Evolutionary conservation across 2,888 invertebrate genomes (phyloP).

Genomic region (Dioctria rufipes): DNA sequence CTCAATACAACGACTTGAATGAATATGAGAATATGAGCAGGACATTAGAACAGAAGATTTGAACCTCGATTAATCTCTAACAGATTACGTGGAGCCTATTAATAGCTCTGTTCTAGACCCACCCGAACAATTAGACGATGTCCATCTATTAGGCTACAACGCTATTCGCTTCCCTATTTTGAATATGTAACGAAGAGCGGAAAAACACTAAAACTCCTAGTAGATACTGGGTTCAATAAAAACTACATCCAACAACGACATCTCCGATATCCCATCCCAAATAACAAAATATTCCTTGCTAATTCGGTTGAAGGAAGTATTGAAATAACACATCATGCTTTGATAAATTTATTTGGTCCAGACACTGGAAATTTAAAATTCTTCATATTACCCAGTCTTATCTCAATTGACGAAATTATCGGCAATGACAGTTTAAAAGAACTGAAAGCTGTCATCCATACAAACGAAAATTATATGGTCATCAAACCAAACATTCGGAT

Average conservation of each 20-base stretch:
- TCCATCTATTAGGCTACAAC: constrained; percentile 50
- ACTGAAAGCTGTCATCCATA: neutral
- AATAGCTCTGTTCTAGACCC: neutral
- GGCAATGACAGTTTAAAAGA: constrained; percentile 53
- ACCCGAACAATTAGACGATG: constrained; percentile 21
- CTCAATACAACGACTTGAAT: no score
- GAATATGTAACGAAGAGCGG: constrained; percentile 30
- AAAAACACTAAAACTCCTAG: constrained; percentile 51
- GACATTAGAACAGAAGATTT: no score
- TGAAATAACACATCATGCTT: constrained; percentile 21
- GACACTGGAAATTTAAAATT: constrained; percentile 46
- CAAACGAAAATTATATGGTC: no score
- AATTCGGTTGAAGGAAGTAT: constrained; percentile 18
- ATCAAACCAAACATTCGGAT: no score
- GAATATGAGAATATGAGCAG: no score
- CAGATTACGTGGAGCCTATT: neutral
- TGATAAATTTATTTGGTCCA: constrained; percentile 33
- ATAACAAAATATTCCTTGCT: neutral
- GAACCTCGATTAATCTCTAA: no score
- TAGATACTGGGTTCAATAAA: constrained; percentile 46
- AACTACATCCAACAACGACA: constrained; percentile 19
- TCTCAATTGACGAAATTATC: constrained; percentile 45
- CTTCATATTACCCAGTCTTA: constrained; percentile 38
- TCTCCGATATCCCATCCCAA: neutral
- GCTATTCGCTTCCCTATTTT: neutral